phyloP scores from a whole-genome alignment of 2,113 vertebrate species.

The Platichthys stellatus region DNA sequence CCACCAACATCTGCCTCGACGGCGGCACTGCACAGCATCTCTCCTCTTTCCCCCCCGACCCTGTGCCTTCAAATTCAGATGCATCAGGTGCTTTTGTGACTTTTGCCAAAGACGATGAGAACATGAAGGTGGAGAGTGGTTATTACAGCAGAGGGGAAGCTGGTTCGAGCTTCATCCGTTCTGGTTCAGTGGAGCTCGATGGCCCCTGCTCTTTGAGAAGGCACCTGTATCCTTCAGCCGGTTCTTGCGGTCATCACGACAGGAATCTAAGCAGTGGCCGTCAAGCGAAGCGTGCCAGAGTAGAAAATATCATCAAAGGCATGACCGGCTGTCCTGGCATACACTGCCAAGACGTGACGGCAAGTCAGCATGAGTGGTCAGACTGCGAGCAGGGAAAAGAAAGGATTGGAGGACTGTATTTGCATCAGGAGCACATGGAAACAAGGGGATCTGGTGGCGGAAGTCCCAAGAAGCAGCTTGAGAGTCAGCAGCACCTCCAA shows the following conservation, averaged over 20 bases:
- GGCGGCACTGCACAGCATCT: conserved; percentile 56
- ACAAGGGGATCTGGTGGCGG: no score
- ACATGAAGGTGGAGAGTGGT: conserved; percentile 53
- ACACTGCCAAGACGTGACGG: background rate
- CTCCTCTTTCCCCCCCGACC: conserved; percentile 58
- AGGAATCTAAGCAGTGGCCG: conserved; percentile 76
- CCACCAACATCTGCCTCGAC: conserved; percentile 56
- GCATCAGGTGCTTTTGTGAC: conserved; percentile 73
- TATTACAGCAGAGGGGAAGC: conserved; percentile 64
- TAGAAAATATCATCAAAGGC: conserved; percentile 91
- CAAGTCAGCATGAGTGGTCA: conserved; percentile 16
- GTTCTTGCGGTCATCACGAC: conserved; percentile 48
- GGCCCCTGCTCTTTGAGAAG: conserved; percentile 40
- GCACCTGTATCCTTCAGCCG: conserved; percentile 22
- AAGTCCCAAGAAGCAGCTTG: conserved; percentile 73
- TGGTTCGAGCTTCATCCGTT: conserved; percentile 49
- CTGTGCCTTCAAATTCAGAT: conserved; percentile 51
- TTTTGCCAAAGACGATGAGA: conserved; percentile 58
- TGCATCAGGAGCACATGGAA: conserved; percentile 64
- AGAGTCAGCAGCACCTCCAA: conserved; percentile 81
- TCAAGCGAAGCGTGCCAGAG: conserved; percentile 89
- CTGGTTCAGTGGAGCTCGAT: conserved; percentile 52
- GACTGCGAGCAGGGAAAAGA: conserved; percentile 66
- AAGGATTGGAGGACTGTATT: conserved; percentile 77
- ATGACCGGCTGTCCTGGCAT: conserved; percentile 80